Conservation (phyloP, 2,113 vertebrate species). For the Vidua macroura region DNA sequence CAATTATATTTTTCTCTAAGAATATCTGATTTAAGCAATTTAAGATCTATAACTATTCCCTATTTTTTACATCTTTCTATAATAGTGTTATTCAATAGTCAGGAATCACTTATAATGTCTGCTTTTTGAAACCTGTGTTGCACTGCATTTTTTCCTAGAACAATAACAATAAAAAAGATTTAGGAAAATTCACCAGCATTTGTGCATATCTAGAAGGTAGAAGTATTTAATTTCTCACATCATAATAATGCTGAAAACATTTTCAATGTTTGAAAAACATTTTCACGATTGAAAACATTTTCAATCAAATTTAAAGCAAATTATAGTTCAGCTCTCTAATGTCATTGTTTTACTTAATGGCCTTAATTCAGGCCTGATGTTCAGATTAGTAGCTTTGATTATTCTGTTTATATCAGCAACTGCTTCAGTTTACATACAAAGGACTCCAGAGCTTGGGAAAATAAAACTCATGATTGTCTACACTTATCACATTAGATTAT, state of each 20-base stretch:
- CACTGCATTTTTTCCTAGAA: background rate
- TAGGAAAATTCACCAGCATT: background rate
- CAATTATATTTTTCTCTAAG: background rate
- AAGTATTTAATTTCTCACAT: conserved; percentile 27
- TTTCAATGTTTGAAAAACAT: no score
- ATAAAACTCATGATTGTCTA: background rate
- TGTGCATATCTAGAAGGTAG: background rate
- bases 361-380: conserved; percentile 1
- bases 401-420: conserved; percentile 23
- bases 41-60: background rate
- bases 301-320: conserved; percentile 42
- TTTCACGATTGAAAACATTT: background rate
- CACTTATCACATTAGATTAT: conserved; percentile 3
- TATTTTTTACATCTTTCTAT: background rate
- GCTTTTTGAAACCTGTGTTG: background rate
- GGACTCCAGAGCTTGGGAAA: background rate
- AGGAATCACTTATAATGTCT: background rate
- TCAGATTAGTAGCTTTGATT: conserved; percentile 31
- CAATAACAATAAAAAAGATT: background rate
- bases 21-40: background rate
- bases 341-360: conserved; percentile 35
- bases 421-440: background rate
- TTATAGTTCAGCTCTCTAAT: conserved; percentile 25
- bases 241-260: background rate
- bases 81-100: background rate